phyloP scores from a whole-genome alignment of 2,888 invertebrate genomes.

The Flexamia atlantica region DNA sequence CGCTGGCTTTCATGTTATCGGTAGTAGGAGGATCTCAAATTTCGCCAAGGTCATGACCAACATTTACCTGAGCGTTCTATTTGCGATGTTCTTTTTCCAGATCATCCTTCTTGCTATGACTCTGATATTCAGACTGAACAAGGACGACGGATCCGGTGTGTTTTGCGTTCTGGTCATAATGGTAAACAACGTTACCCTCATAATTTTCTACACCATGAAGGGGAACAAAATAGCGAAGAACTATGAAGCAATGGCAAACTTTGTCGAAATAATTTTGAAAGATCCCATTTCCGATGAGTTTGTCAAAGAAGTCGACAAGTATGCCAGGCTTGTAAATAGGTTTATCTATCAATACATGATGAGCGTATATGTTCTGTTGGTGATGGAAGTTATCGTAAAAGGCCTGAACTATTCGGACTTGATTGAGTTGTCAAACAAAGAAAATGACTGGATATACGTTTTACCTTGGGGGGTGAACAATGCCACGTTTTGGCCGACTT shows the following conservation, averaged over 20 bases:
- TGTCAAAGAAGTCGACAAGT: background rate
- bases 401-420: conserved; percentile 4
- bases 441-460: background rate
- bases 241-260: conserved; percentile 1
- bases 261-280: conserved; percentile 13
- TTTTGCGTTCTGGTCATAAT: conserved; percentile 31
- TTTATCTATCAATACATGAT: conserved; percentile 2
- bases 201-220: conserved; percentile 18
- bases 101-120: background rate
- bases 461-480: conserved; percentile 18
- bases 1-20: conserved; percentile 32
- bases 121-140: conserved; percentile 6
- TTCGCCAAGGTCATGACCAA: background rate
- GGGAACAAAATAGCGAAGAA: background rate
- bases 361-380: conserved; percentile 29
- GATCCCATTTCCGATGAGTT: background rate
- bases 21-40: background rate
- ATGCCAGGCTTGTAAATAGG: background rate
- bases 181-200: conserved; percentile 23
- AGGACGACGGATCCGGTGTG: conserved; percentile 23
- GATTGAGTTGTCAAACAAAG: background rate
- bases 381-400: conserved; percentile 13
- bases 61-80: conserved; percentile 6
- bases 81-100: conserved; percentile 20
- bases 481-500: conserved; percentile 30